Conservation (phyloP, 2,113 vertebrate species). For the Dolichotis patagonum region DNA sequence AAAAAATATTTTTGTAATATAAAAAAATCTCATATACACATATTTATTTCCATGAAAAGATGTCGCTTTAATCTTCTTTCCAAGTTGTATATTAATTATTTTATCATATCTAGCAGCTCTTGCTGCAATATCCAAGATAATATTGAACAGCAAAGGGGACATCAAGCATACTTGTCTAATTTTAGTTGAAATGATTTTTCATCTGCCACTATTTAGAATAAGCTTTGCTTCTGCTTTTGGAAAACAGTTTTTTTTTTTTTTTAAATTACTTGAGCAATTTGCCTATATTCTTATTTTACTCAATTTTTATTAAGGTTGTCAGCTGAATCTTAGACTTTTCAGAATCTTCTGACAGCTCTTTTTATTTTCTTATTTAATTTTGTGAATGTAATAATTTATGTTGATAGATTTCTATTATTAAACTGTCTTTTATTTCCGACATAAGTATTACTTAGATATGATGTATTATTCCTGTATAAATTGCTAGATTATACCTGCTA, state of each 20-base stretch:
- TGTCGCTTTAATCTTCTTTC: neutral
- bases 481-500: neutral
- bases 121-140: neutral
- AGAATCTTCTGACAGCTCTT: neutral
- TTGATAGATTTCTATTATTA: neutral
- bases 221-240: slow-evolving; percentile 18
- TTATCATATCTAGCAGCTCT: neutral
- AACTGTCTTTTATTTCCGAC: slow-evolving; percentile 21
- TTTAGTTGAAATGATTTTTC: slow-evolving; percentile 39
- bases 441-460: neutral
- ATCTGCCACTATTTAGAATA: neutral
- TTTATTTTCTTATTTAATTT: slow-evolving; percentile 42
- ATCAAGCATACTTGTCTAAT: neutral
- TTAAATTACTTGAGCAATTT: neutral
- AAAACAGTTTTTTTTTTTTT: slow-evolving; percentile 16
- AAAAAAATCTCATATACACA: neutral
- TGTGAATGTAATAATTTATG: neutral
- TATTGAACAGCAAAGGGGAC: neutral
- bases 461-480: neutral
- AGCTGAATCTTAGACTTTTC: neutral
- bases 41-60: slow-evolving; percentile 30
- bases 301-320: neutral
- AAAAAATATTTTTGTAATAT: neutral
- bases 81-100: neutral
- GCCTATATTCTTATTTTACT: neutral